Conservation (phyloP, 2,888 invertebrate species). For the Drosophila nr. fundita region DNA sequence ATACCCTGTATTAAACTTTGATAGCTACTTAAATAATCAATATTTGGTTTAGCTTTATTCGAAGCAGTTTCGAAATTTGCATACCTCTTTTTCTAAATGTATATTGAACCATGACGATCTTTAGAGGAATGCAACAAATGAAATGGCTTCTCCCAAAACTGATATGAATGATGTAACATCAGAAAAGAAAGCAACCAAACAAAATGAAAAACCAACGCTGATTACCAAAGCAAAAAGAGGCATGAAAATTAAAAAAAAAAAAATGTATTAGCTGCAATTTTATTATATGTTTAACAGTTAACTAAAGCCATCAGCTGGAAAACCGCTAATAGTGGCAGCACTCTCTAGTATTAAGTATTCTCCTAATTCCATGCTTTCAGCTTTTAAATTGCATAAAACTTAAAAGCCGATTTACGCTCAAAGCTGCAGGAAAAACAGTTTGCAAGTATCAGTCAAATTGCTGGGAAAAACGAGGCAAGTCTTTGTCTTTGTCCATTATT, state of each 20-base stretch:
- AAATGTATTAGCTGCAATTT: slow-evolving; percentile 60
- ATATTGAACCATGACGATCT: background rate
- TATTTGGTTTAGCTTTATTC: background rate
- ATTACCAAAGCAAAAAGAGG: slow-evolving; percentile 14
- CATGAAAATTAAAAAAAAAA: slow-evolving; percentile 22
- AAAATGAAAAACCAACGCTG: background rate
- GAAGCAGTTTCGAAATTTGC: background rate
- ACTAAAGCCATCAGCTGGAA: slow-evolving; percentile 21
- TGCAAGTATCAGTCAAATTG: slow-evolving; percentile 26
- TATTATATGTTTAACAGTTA: slow-evolving; percentile 48
- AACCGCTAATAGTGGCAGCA: slow-evolving; percentile 49
- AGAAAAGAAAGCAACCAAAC: background rate
- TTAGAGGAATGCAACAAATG: slow-evolving; percentile 7
- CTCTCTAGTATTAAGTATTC: slow-evolving; percentile 6
- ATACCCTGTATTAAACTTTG: background rate
- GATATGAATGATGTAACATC: slow-evolving; percentile 28
- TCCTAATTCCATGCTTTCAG: slow-evolving; percentile 25
- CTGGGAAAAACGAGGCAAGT: slow-evolving; percentile 37
- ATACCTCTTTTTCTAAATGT: background rate
- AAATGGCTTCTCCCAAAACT: slow-evolving; percentile 23
- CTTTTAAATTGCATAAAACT: slow-evolving; percentile 59
- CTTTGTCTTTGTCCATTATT: slow-evolving; percentile 48
- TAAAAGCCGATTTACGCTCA: slow-evolving; percentile 24
- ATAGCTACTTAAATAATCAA: background rate
- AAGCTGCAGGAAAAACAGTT: slow-evolving; percentile 13